A percentile compares a stretch with the other conserved stretches of the same genome.
Conservation (phyloP, 2,888 invertebrate species). For the Phragmatobia fuliginosa region DNA sequence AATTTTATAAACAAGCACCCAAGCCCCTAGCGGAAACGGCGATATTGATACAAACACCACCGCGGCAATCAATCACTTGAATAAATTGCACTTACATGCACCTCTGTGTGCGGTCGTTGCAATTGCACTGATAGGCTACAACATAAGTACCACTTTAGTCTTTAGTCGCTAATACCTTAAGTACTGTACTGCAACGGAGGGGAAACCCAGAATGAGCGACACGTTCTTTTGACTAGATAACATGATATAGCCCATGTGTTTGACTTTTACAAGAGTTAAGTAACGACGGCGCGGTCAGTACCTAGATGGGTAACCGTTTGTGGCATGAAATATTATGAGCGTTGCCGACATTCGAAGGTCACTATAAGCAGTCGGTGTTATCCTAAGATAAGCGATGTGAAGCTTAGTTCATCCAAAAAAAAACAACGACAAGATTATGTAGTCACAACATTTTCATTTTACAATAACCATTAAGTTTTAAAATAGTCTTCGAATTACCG, state of each 20-base stretch:
- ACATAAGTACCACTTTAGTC: background rate
- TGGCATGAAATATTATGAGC: too few relatives aligned
- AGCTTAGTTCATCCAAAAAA: too few relatives aligned
- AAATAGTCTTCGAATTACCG: background rate
- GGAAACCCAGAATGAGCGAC: background rate
- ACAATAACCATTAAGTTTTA: too few relatives aligned
- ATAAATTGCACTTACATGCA: conserved; percentile 7
- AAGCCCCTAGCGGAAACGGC: conserved; percentile 8
- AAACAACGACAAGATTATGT: too few relatives aligned
- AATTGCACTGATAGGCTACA: background rate
- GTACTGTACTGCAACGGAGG: background rate
- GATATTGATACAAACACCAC: conserved; percentile 8
- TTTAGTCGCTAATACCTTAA: background rate
- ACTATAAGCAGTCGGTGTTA: too few relatives aligned
- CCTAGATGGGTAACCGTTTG: too few relatives aligned
- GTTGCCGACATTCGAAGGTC: too few relatives aligned
- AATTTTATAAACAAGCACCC: conserved; percentile 3
- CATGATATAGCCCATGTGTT: background rate
- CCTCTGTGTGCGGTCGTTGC: background rate
- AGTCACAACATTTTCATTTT: too few relatives aligned
- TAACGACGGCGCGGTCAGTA: too few relatives aligned
- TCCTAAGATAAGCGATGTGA: too few relatives aligned
- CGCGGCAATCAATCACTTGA: conserved; percentile 15
- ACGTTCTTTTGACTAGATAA: background rate
- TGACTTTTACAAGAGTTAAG: background rate